phyloP scores from a whole-genome alignment of 2,888 invertebrate genomes.

The Melanchra persicariae region DNA sequence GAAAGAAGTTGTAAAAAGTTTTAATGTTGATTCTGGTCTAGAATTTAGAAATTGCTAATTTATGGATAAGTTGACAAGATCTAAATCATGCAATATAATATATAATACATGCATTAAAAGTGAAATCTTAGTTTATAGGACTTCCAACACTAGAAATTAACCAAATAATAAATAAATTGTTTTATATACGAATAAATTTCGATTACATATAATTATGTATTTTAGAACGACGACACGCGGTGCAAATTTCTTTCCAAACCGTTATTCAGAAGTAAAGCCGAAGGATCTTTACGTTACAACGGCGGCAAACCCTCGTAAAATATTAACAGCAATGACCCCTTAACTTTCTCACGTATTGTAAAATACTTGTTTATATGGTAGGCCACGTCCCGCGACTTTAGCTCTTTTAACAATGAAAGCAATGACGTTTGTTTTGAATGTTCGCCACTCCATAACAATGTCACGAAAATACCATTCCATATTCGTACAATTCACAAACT shows the following conservation, averaged over 20 bases:
- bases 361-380: constrained; percentile 66
- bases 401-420: constrained; percentile 68
- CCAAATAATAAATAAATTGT: background rate
- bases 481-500: constrained; percentile 64
- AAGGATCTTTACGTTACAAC: constrained; percentile 51
- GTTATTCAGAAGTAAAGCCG: constrained; percentile 45
- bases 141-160: background rate
- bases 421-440: constrained; percentile 56
- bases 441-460: constrained; percentile 56
- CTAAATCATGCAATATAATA: background rate
- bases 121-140: background rate
- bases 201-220: no score
- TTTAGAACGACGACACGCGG: background rate
- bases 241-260: constrained; percentile 23
- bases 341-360: constrained; percentile 73
- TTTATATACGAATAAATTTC: background rate
- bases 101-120: background rate
- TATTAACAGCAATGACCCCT: constrained; percentile 71
- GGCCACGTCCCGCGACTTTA: constrained; percentile 69
- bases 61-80: background rate
- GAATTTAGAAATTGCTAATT: constrained; percentile 10
- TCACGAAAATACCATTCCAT: constrained; percentile 70
- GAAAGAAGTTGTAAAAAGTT: constrained; percentile 1
- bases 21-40: background rate
- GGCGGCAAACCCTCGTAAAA: constrained; percentile 75